phyloP scores from a whole-genome alignment of 2,888 invertebrate species.

The Tubulanus polymorphus region DNA sequence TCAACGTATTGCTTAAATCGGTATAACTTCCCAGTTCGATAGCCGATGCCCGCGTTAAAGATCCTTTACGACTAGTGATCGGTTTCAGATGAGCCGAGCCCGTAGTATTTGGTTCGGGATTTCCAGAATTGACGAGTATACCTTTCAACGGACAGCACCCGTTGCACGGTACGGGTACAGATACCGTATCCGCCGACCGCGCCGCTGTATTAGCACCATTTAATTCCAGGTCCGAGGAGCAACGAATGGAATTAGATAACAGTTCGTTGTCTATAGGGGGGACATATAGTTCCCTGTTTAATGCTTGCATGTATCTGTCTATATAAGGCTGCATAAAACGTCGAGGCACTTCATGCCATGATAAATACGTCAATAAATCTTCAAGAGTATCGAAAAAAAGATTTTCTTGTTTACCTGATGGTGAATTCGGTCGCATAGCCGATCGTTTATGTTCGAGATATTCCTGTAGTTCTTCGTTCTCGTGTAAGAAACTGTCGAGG shows the following conservation, averaged over 20 bases:
- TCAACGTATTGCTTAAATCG: not conserved
- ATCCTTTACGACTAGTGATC: too few relatives aligned
- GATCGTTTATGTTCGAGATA: slow-evolving; percentile 11
- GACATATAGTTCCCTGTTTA: not conserved
- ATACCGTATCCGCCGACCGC: not conserved
- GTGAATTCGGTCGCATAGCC: slow-evolving; percentile 2
- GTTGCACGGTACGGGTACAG: too few relatives aligned
- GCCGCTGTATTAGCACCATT: not conserved
- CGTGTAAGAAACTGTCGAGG: slow-evolving; percentile 66
- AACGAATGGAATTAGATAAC: not conserved
- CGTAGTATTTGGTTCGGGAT: too few relatives aligned
- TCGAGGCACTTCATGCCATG: slow-evolving; percentile 7
- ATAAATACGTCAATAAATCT: slow-evolving; percentile 9
- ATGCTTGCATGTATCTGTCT: not conserved
- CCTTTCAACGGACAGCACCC: too few relatives aligned
- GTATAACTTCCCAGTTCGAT: not conserved
- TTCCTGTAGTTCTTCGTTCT: slow-evolving; percentile 29
- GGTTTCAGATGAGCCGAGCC: too few relatives aligned
- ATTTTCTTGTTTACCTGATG: not conserved
- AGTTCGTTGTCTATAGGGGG: not conserved
- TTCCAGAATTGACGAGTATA: not conserved
- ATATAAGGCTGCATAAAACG: slow-evolving; percentile 6
- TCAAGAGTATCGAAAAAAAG: slow-evolving; percentile 2
- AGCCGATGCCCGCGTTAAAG: not conserved
- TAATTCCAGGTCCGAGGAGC: not conserved